These are phyloP conservation scores for Biston stratarius DNA, from an alignment of 2,888 invertebrate species.

Conservation along the genomic window DNA sequence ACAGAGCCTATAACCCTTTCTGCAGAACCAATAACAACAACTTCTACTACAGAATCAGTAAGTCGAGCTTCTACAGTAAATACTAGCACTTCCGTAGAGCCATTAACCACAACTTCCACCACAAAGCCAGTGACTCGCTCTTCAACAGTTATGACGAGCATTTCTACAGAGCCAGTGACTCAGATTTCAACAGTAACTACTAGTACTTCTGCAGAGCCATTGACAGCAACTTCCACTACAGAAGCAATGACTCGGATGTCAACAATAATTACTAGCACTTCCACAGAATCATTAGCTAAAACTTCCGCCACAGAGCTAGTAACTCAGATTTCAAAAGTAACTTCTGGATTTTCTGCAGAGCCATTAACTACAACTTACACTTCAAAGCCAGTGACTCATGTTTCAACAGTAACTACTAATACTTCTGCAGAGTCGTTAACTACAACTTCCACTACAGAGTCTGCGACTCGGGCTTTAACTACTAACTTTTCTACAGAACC, in stretches of 20 bases:
- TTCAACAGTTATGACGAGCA: neutral
- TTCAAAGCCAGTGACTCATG: slow-evolving; percentile 6
- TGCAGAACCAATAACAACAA: neutral
- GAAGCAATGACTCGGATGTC: neutral
- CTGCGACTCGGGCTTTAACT: neutral
- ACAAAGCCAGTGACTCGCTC: neutral
- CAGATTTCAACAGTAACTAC: slow-evolving; percentile 23
- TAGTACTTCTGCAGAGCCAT: slow-evolving; percentile 9
- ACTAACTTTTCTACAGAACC: slow-evolving; percentile 3
- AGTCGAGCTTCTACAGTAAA: neutral
- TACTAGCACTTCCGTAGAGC: neutral
- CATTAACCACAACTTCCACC: neutral
- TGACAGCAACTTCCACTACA: slow-evolving; percentile 23
- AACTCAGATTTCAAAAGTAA: neutral
- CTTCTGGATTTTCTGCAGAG: neutral
- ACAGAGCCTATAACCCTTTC: too few relatives aligned
- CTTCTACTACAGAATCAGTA: neutral
- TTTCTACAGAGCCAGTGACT: neutral
- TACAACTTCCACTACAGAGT: slow-evolving; percentile 20
- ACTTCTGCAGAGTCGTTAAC: slow-evolving; percentile 3
- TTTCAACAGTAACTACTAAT: slow-evolving; percentile 26
- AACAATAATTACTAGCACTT: neutral
- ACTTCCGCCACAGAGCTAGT: slow-evolving; percentile 11
- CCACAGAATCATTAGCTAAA: slow-evolving; percentile 11
- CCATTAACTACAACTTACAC: slow-evolving; percentile 1